These are phyloP conservation scores for Xanthorhoe designata DNA, from an alignment of 2,888 invertebrate genomes.

Conservation along the genomic window DNA sequence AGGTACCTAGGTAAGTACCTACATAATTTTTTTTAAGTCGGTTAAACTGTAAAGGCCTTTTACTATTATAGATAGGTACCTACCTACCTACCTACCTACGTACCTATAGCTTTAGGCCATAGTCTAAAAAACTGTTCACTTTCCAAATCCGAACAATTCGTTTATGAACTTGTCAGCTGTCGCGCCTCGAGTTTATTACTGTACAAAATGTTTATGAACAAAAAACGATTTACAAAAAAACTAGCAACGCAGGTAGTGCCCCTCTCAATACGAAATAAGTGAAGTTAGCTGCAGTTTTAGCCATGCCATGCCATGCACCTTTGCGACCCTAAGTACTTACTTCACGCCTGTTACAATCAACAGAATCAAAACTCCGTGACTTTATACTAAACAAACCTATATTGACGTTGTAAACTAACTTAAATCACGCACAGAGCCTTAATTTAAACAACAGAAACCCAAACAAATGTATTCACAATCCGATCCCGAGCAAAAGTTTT, in stretches of 20 bases:
- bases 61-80: no score
- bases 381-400: slow-evolving; percentile 68
- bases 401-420: slow-evolving; percentile 67
- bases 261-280: slow-evolving; percentile 46
- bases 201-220: slow-evolving; percentile 49
- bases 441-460: slow-evolving; percentile 52
- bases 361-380: slow-evolving; percentile 62
- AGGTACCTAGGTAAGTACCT: no score
- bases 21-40: no score
- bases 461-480: slow-evolving; percentile 52
- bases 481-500: slow-evolving; percentile 67
- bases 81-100: not conserved
- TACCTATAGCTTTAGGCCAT: not conserved
- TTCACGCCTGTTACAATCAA: slow-evolving; percentile 47
- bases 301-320: slow-evolving; percentile 39
- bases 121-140: slow-evolving; percentile 5
- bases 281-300: slow-evolving; percentile 62
- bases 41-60: no score
- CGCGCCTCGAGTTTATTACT: slow-evolving; percentile 47
- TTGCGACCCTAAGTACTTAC: slow-evolving; percentile 31
- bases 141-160: slow-evolving; percentile 27
- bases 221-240: slow-evolving; percentile 48
- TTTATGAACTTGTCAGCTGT: slow-evolving; percentile 45
- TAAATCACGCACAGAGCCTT: slow-evolving; percentile 68
- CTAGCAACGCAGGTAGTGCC: slow-evolving; percentile 56